Percentiles rank a stretch among this genome's conserved stretches.
phyloP scores from a whole-genome alignment of 2,113 vertebrate genomes.

The Atherinomorus stipes region DNA sequence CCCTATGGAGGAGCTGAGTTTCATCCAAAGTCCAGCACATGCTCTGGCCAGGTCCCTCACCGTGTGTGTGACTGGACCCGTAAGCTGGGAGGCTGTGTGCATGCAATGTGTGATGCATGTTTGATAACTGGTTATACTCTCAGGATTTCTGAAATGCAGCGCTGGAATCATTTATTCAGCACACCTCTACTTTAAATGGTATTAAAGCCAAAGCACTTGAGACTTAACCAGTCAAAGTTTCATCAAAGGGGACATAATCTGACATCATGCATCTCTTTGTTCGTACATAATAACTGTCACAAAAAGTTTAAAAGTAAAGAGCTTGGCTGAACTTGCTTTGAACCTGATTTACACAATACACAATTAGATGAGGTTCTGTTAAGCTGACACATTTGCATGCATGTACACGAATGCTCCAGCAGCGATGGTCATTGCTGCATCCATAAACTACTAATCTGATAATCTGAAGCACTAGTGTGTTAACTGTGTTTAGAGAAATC shows the following conservation, averaged over 20 bases:
- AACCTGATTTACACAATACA: constrained; percentile 56
- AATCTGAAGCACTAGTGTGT: background rate
- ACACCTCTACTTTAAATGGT: background rate
- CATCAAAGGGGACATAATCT: background rate
- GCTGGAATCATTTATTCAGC: background rate
- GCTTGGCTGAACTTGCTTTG: constrained; percentile 49
- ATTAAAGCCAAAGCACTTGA: background rate
- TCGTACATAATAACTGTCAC: background rate
- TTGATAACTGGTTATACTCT: constrained; percentile 12
- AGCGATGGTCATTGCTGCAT: constrained; percentile 4
- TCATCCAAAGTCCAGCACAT: constrained; percentile 77
- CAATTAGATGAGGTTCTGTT: constrained; percentile 42
- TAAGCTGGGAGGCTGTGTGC: constrained; percentile 25
- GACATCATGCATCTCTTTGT: background rate
- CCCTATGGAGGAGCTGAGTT: constrained; percentile 64
- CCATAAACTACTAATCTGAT: background rate
- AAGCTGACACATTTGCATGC: constrained; percentile 25
- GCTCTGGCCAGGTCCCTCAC: constrained; percentile 53
- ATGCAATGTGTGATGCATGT: constrained; percentile 10
- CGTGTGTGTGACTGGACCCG: constrained; percentile 39
- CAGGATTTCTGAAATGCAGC: constrained; percentile 28
- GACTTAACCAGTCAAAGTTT: background rate
- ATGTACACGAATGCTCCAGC: constrained; percentile 16
- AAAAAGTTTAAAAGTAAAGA: constrained; percentile 1
- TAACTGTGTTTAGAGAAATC: background rate